These are phyloP conservation scores for Dendrocincla tyrannina DNA, from an alignment of 2,797 vertebrate species.

Conservation along the genomic window DNA sequence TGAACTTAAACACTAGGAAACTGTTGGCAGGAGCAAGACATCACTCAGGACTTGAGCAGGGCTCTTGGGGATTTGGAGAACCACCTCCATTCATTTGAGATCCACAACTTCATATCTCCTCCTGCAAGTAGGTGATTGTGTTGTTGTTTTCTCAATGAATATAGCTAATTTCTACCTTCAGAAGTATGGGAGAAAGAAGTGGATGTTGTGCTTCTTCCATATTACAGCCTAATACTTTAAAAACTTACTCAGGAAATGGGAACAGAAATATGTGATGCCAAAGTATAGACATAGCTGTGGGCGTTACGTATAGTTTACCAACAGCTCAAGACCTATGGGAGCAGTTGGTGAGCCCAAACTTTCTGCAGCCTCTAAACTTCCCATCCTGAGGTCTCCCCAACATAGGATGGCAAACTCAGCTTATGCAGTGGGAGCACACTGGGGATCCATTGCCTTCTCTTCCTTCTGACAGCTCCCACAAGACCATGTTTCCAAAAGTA, in stretches of 20 bases:
- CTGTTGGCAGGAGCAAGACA: neutral
- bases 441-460: neutral
- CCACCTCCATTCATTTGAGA: neutral
- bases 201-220: neutral
- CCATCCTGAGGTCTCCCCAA: fast-evolving
- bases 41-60: neutral
- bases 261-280: neutral
- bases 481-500: neutral
- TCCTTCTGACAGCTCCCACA: neutral
- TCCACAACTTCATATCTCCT: neutral
- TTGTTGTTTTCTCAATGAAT: neutral
- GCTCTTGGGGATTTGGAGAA: neutral
- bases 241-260: neutral
- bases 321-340: neutral
- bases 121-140: neutral
- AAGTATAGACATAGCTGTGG: neutral
- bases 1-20: neutral
- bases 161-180: neutral
- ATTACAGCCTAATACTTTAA: neutral
- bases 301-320: neutral
- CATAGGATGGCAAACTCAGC: neutral
- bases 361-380: neutral
- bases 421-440: neutral
- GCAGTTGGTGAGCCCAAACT: neutral
- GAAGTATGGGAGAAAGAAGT: neutral